Base-by-base conservation (phyloP, 2,888 invertebrate genomes). In the Syrphus vitripennis region DNA sequence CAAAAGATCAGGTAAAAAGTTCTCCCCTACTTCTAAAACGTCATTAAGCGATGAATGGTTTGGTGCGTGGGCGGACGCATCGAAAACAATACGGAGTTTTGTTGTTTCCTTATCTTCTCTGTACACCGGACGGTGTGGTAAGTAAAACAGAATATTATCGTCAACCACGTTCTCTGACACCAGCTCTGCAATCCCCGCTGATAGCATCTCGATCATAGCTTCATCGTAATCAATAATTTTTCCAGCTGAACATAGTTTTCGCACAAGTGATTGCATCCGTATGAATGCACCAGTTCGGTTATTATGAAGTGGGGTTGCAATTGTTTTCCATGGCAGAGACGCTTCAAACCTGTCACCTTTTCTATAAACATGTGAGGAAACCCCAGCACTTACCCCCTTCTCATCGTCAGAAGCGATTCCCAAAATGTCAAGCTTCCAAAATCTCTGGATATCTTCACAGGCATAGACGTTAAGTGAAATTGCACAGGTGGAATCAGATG, bases 1-100 rank as follows among this genome's bases (percentile, higher is more conserved):
- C 19, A 83, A 59, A 12, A 90, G 48, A 37, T 89, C 84, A 3
- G 87, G 69, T 59, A 89, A 88, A 29, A 89, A 53, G 6, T 72
- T 70, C 3, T 89, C 89, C 1, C 89, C 90, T 4, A 87, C 69
- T 61, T 86, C 67, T 29, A 89, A 86, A 14, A 59, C 19, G 16
- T 88, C 88, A 63, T 89, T 90, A 3, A 89, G 61, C 16, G 88
- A 87, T 10, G 77, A 37, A 12, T 88, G 83, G 14, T 71, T 53
- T 21, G 57, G 10, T 29, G 83, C 79, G 37, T 83, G 69, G 9
- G 78, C 61, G 19, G 77, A 81, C 5, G 70, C 67, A 37, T 86
- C 70, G 21, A 82, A 87, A 31, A 87, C 82, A 48, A 87, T 80
- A n/a, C 82, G 61, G 10, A 79, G 34, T 37, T 81, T n/a, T n/a